Evolutionary conservation across 2,797 vertebrate species (phyloP), one percentile per base, ranked within the genome.

Genomic region (Psittacula echo): DNA sequence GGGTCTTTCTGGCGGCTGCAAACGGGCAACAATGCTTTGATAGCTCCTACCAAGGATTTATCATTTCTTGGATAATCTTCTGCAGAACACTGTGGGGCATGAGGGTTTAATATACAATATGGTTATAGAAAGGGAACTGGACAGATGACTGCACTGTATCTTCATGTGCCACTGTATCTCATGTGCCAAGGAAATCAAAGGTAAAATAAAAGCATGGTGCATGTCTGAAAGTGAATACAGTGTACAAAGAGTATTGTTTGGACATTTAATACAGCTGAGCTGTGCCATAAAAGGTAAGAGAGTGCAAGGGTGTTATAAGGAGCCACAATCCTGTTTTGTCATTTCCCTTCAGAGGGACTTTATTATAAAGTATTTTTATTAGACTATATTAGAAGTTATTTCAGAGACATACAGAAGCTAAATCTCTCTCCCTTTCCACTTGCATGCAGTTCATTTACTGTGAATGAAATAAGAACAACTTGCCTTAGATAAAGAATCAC

Each of bases 61-160:
- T 95, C 39, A 84, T 94, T 87, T 89, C 86, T 92, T 92, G 78
- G 75, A 78, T 93, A 94, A 96, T 93, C 92, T 96, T 67, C 71
- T 73, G 62, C 81, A 89, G 88, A 95, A 95, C 88, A 67, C 78
- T 51, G 56, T 85, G 84, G 34, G 47, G 72, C 88, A 86, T 95
- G 73, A 80, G 75, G 81, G n/a, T 78, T 87, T 76, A 89, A 91
- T 79, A 83, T 34, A 73, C 65, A 84, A 48, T 30, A 90, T 53
- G 68, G 44, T 44, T 84, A 24, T 34, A 81, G 84, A 41, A 95
- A 87, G 75, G 66, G 84, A 94, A 82, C 74, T 23, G 71, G 77
- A 84, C n/a, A 48, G 50, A 83, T 73, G 44, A 87, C 34, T 85
- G 65, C 65, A 81, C 60, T 94, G 87, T 37, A 56, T 89, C 85